Percentiles rank a stretch among this genome's conserved stretches.
These are phyloP conservation scores for Stenodera caucasica DNA, from an alignment of 2,888 invertebrate genomes.

Conservation along the genomic window DNA sequence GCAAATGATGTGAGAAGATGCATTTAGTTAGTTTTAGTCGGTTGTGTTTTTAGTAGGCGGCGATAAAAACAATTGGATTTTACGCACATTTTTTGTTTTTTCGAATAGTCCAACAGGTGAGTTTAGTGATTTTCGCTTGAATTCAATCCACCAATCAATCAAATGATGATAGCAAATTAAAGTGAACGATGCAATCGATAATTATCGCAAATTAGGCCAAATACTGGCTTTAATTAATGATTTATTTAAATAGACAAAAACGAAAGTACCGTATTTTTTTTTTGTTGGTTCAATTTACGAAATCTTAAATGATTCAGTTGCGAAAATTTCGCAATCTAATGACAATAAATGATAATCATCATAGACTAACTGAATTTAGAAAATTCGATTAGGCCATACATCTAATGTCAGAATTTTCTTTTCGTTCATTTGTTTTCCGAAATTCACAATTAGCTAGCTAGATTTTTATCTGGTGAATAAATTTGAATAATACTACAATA, in stretches of 20 bases:
- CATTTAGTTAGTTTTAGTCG: conserved; percentile 45
- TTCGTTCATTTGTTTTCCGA: too few species aligned
- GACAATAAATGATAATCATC: too few species aligned
- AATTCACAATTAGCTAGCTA: too few species aligned
- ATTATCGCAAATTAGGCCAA: background rate
- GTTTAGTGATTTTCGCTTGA: too few species aligned
- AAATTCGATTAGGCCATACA: too few species aligned
- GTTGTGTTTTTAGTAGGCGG: background rate
- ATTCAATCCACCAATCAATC: too few species aligned
- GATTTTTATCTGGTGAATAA: too few species aligned
- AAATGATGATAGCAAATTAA: too few species aligned
- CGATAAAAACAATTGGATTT: conserved; percentile 3
- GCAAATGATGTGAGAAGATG: conserved; percentile 41
- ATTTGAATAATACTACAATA: conserved; percentile 1
- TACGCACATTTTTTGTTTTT: too few species aligned
- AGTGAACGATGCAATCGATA: too few species aligned
- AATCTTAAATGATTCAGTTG: background rate
- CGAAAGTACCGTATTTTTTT: background rate
- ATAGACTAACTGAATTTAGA: too few species aligned
- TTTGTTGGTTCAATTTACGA: background rate
- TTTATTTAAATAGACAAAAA: background rate
- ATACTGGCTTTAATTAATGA: background rate
- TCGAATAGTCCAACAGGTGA: conserved; percentile 7
- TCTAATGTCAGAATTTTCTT: too few species aligned
- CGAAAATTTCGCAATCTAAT: background rate